Base-by-base conservation (phyloP, 1,140 invertebrate genomes). In the Pseudomyrmex concolor region DNA sequence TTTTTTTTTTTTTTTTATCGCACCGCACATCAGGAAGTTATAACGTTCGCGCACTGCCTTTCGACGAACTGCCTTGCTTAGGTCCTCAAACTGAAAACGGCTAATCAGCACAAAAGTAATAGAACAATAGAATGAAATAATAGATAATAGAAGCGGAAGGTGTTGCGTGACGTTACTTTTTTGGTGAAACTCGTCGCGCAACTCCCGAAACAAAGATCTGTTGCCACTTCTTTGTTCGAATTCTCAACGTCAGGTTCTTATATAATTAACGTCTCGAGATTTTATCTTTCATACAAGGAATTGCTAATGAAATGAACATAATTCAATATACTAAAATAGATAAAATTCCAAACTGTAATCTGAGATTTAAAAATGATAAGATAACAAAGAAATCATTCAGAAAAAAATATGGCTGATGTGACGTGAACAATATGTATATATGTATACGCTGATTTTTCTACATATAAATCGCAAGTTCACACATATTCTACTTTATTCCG, bases 11-110 rank as follows among this genome's bases (percentile, higher is more conserved):
- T 50, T 50, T 76, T 88, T 91, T 91, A 88, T 90, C 86, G 77
- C 84, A 64, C 77, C 72, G 74, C 68, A 54, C 77, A 90, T 89
- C 89, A 77, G 84, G 89, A 90, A 86, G 89, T 86, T 90, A 90
- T 83, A 90, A 89, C 87, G 80, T 86, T 77, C 73, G 80, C 34
- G 34, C 34, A 34, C 17, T 71, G 62, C 63, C 81, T 86, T 57
- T 86, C 70, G 59, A 51, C 54, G 12, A 8, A 48, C 34, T n/a
- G n/a, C n/a, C 73, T 84, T 8, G 50, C 25, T 82, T 71, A 43
- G 63, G 51, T 63, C 59, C 59, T 13, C 67, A 54, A 80, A 73
- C 54, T 60, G 74, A 66, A 83, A 70, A 72, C 62, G 66, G 71
- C 72, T 85, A 85, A 89, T 89, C 83, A 80, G 62, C 17, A 22